Conservation (phyloP, 2,888 invertebrate species). For the Mesodorylaimus sp. region DNA sequence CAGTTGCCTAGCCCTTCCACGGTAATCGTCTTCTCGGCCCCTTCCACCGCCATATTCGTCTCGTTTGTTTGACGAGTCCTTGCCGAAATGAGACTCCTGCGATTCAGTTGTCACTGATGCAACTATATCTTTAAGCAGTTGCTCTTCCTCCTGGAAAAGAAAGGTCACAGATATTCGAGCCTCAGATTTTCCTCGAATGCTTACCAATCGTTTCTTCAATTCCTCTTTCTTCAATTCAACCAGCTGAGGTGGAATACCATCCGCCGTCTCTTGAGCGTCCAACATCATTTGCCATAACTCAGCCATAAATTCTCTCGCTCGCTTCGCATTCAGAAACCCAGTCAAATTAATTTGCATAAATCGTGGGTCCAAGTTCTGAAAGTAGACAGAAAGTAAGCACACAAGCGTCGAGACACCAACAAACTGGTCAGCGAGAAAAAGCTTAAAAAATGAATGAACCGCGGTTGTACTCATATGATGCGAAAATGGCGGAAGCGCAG, state of each 20-base stretch:
- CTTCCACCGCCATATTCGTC: too few relatives aligned
- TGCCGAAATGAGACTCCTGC: too few relatives aligned
- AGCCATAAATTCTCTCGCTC: slow-evolving; percentile 88
- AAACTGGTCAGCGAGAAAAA: background rate
- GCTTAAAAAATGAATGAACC: background rate
- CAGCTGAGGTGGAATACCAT: slow-evolving; percentile 82
- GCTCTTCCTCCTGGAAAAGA: too few relatives aligned
- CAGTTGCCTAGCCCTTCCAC: too few relatives aligned
- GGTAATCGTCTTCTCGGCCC: too few relatives aligned
- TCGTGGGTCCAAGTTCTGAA: slow-evolving; percentile 63
- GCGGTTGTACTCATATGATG: too few relatives aligned
- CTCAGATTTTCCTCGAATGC: too few relatives aligned
- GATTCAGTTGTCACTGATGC: too few relatives aligned
- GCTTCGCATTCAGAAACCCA: slow-evolving; percentile 91
- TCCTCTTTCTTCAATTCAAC: slow-evolving; percentile 92
- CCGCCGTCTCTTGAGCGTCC: slow-evolving; percentile 82
- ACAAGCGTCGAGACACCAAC: background rate
- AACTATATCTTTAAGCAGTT: too few relatives aligned
- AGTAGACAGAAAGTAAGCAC: background rate
- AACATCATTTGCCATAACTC: slow-evolving; percentile 87
- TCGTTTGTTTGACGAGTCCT: too few relatives aligned
- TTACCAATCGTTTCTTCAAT: slow-evolving; percentile 67
- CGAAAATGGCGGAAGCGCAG: too few relatives aligned
- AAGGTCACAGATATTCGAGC: too few relatives aligned
- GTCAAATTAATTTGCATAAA: slow-evolving; percentile 99